These are phyloP conservation scores for Drosophila seclusa DNA, from an alignment of 2,888 invertebrate genomes.

Conservation along the genomic window DNA sequence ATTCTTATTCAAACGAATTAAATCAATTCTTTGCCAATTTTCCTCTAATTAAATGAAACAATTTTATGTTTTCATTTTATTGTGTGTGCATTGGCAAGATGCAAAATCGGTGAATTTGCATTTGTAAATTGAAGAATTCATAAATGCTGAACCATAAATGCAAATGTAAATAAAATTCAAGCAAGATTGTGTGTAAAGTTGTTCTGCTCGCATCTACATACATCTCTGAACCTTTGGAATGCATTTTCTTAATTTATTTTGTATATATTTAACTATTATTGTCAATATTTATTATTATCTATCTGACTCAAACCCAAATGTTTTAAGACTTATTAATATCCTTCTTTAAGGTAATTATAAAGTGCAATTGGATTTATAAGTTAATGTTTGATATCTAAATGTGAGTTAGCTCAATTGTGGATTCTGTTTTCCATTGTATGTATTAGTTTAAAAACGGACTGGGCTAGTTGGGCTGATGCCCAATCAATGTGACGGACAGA, in stretches of 20 bases:
- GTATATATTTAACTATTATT: too few species aligned
- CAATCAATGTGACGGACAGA: conserved; percentile 16
- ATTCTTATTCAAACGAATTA: neutral
- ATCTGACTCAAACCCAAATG: neutral
- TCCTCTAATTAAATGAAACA: neutral
- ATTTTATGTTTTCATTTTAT: neutral
- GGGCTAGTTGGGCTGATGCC: neutral
- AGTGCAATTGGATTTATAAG: neutral
- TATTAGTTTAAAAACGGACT: neutral
- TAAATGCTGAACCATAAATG: neutral
- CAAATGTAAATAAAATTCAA: neutral
- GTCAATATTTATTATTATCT: neutral
- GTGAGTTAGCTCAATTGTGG: neutral
- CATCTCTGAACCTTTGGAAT: neutral
- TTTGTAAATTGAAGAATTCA: neutral
- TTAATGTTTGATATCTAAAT: neutral
- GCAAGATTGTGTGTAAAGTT: neutral
- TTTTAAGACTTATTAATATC: neutral
- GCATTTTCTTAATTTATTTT: neutral
- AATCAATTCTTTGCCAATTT: neutral
- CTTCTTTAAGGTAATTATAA: neutral
- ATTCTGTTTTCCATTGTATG: too few species aligned
- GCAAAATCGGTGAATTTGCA: neutral
- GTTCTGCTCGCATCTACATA: neutral
- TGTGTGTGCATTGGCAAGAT: neutral